Percentiles rank a stretch among this genome's conserved stretches.
Conservation (phyloP, 2,888 invertebrate genomes). For the Drosophila peninsularis region DNA sequence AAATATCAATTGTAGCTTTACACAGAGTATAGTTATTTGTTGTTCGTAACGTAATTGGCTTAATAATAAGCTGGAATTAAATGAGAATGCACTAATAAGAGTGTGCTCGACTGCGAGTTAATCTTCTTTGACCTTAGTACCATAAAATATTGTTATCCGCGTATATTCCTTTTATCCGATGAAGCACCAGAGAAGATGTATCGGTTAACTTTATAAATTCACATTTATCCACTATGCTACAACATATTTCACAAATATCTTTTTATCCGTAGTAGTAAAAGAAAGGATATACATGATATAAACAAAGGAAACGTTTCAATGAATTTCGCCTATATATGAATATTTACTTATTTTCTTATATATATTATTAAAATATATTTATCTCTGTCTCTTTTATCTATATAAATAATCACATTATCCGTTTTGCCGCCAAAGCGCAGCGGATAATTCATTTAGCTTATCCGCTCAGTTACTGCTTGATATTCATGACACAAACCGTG, state of each 20-base stretch:
- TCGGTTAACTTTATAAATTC: not conserved
- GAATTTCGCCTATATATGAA: not conserved
- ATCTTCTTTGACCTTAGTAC: too few species aligned
- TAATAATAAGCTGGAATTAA: not conserved
- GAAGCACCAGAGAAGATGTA: not conserved
- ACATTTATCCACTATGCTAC: not conserved
- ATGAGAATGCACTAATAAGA: not conserved
- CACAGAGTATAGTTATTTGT: constrained; percentile 6
- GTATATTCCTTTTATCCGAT: not conserved
- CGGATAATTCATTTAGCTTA: constrained; percentile 9
- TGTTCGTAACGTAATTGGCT: not conserved
- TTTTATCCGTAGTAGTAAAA: not conserved
- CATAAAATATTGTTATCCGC: too few species aligned
- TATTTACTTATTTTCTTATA: not conserved
- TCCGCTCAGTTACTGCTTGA: constrained; percentile 11
- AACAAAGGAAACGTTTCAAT: not conserved
- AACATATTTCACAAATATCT: not conserved
- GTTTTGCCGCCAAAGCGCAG: not conserved
- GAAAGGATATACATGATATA: not conserved
- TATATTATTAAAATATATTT: not conserved
- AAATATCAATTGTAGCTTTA: not conserved
- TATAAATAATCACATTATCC: not conserved
- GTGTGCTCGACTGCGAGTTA: not conserved
- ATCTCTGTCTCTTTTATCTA: not conserved
- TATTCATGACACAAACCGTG: constrained; percentile 39